phyloP scores from a whole-genome alignment of 1,140 invertebrate species.

The Caenorhabditis remanei region DNA sequence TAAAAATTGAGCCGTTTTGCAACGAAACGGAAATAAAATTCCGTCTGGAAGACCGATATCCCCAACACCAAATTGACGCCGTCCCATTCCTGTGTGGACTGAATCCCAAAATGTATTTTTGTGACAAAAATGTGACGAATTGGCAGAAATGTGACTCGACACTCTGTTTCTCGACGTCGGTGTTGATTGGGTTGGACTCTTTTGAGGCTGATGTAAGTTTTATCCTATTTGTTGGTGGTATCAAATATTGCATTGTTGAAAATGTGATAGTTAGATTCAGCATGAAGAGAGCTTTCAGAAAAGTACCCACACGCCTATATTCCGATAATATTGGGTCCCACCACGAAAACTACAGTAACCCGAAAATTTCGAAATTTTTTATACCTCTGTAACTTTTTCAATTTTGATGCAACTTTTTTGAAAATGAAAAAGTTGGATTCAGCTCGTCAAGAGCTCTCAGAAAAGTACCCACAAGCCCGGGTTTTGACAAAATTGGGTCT shows the following conservation, averaged over 20 bases:
- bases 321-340: background rate
- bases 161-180: constrained; percentile 2
- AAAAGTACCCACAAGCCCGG: too few species aligned
- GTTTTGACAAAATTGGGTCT: background rate
- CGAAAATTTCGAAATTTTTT: background rate
- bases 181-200: constrained; percentile 13
- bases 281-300: too few species aligned
- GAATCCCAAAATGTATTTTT: constrained; percentile 44
- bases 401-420: background rate
- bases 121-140: constrained; percentile 2
- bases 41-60: constrained; percentile 34
- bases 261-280: background rate
- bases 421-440: too few species aligned
- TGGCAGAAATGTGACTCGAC: constrained; percentile 26
- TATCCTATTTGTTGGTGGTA: background rate
- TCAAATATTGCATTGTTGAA: background rate
- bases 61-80: constrained; percentile 40
- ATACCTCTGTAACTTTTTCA: background rate
- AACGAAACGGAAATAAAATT: constrained; percentile 36
- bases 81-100: constrained; percentile 29
- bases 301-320: too few species aligned
- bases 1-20: constrained; percentile 56
- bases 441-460: too few species aligned
- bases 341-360: background rate
- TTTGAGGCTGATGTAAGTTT: constrained; percentile 45